A percentile compares a stretch with the other conserved stretches of the same genome.
Conservation (phyloP, 2,797 vertebrate genomes). For the Odontamblyopus lacepedii region DNA sequence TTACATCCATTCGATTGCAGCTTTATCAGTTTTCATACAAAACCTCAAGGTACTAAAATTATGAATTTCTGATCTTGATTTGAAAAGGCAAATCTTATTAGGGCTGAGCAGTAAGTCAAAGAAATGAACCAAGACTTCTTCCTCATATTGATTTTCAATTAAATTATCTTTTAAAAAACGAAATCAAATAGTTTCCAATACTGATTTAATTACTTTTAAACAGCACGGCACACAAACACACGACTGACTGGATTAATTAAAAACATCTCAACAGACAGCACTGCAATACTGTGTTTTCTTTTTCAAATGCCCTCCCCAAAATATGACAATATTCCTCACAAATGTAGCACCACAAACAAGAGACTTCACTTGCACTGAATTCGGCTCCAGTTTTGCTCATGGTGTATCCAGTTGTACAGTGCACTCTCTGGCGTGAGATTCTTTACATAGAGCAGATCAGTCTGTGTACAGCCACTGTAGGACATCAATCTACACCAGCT, state of each 20-base stretch:
- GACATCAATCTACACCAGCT: constrained; percentile 10
- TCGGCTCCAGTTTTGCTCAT: constrained; percentile 16
- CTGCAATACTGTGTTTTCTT: constrained; percentile 24
- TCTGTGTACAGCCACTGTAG: constrained; percentile 2
- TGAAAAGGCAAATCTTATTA: no score
- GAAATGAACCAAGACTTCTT: no score
- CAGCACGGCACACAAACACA: no score
- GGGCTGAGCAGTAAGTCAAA: no score
- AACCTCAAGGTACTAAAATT: no score
- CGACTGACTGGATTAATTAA: background rate
- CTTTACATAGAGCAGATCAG: constrained; percentile 26
- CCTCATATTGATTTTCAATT: no score
- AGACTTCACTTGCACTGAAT: constrained; percentile 29
- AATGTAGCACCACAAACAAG: constrained; percentile 26
- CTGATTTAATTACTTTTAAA: no score
- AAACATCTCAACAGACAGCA: constrained; percentile 4
- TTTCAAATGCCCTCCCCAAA: constrained; percentile 25
- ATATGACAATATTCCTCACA: constrained; percentile 25
- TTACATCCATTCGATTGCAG: no score
- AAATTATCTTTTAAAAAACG: no score
- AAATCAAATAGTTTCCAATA: no score
- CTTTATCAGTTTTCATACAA: no score
- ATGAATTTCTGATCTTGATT: no score
- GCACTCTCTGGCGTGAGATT: constrained; percentile 22
- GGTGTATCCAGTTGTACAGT: constrained; percentile 23